phyloP scores from a whole-genome alignment of 2,797 vertebrate genomes.

The Ambastaia sidthimunki region DNA sequence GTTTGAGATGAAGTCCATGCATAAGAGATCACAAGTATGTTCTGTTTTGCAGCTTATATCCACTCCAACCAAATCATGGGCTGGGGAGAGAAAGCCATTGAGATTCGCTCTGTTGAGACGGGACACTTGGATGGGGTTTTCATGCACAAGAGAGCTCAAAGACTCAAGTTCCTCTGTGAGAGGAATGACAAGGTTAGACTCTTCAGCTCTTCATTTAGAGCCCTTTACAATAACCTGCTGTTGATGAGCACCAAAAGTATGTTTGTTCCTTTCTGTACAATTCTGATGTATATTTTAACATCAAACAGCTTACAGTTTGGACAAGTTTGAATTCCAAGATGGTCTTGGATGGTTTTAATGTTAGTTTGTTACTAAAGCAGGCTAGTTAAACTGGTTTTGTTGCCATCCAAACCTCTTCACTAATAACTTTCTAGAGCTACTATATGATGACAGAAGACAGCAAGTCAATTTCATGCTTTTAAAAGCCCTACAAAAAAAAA shows the following conservation, averaged over 20 bases:
- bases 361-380: not conserved
- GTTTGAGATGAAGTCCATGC: not conserved
- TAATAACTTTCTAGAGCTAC: too few relatives aligned
- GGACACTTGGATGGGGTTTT: constrained; percentile 91
- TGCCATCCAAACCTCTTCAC: too few relatives aligned
- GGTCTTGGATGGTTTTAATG: not conserved
- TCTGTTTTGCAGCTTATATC: constrained; percentile 83
- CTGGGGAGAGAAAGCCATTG: constrained; percentile 93
- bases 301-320: not conserved
- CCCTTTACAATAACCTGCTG: not conserved
- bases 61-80: constrained; percentile 94
- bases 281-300: not conserved
- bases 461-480: too few relatives aligned
- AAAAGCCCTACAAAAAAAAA: too few relatives aligned
- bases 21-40: not conserved
- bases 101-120: constrained; percentile 91
- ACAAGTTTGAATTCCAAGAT: not conserved
- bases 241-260: not conserved
- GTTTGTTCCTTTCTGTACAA: not conserved
- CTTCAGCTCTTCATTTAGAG: not conserved
- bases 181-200: constrained; percentile 88
- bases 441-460: too few relatives aligned
- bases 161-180: constrained; percentile 92
- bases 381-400: not conserved
- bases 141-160: constrained; percentile 92